These are phyloP conservation scores for Irena cyanogastra DNA, from an alignment of 2,113 vertebrate genomes.

Conservation along the genomic window DNA sequence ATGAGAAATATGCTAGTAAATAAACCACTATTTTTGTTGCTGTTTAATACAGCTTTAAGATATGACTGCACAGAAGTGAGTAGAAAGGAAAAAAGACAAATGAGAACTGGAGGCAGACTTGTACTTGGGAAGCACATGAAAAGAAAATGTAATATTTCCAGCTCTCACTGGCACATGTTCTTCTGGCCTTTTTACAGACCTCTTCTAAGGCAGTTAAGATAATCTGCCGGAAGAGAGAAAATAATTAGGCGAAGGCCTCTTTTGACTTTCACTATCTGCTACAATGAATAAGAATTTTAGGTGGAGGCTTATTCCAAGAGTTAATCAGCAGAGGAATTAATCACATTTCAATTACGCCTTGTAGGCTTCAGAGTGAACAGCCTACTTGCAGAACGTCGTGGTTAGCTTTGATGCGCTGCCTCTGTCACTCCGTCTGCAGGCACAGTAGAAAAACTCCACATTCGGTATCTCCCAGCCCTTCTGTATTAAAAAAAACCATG, in stretches of 20 bases:
- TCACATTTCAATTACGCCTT: slow-evolving; percentile 43
- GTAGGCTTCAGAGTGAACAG: slow-evolving; percentile 36
- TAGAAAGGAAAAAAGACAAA: neutral
- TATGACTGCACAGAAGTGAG: neutral
- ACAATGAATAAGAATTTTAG: slow-evolving; percentile 16
- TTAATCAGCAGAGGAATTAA: slow-evolving; percentile 26
- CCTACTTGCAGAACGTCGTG: neutral
- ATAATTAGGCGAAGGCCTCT: slow-evolving; percentile 45
- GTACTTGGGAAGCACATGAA: slow-evolving; percentile 18
- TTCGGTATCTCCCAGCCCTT: neutral
- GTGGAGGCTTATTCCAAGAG: slow-evolving; percentile 10
- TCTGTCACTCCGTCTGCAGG: neutral
- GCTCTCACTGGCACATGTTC: neutral
- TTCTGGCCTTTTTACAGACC: slow-evolving; percentile 12
- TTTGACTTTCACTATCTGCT: slow-evolving; percentile 1
- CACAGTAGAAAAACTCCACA: no score
- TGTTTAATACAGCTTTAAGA: neutral
- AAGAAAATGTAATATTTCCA: slow-evolving; percentile 29
- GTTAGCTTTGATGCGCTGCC: neutral
- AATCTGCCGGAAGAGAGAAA: slow-evolving; percentile 19
- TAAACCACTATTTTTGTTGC: neutral
- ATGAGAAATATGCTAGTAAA: neutral
- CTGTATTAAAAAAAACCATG: neutral
- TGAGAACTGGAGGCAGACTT: neutral
- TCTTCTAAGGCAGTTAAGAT: slow-evolving; percentile 35